Percentiles rank a stretch among this genome's conserved stretches.
These are phyloP conservation scores for Pycnonotus jocosus DNA, from an alignment of 2,113 vertebrate species.

Conservation along the genomic window DNA sequence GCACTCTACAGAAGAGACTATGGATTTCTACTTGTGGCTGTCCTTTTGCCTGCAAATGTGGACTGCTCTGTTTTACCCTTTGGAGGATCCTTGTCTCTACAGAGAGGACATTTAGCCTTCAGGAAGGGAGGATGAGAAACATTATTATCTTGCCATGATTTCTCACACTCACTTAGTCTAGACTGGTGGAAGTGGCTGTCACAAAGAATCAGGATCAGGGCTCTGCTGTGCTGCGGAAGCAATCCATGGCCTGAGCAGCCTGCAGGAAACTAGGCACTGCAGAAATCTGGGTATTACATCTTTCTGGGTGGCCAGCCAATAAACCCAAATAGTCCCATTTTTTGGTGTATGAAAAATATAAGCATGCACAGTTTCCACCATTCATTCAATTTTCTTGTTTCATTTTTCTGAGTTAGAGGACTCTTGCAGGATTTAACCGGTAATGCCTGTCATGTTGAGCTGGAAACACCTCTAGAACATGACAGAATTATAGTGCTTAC, in stretches of 20 bases:
- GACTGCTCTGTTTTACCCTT: background rate
- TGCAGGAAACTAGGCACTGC: background rate
- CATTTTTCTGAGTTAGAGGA: background rate
- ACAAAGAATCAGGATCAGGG: background rate
- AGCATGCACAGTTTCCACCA: background rate
- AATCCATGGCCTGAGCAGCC: background rate
- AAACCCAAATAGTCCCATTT: background rate
- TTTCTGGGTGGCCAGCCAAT: background rate
- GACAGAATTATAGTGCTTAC: background rate
- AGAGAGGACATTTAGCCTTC: background rate
- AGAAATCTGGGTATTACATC: background rate
- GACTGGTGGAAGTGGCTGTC: background rate
- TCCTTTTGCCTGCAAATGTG: background rate
- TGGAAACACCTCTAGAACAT: conserved; percentile 16
- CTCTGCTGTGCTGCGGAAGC: background rate
- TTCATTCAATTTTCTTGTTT: background rate
- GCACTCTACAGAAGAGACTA: background rate
- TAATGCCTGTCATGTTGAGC: background rate
- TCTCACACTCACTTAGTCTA: background rate
- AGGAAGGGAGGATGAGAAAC: background rate
- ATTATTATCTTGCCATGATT: background rate
- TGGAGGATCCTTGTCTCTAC: background rate
- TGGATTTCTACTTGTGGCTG: background rate
- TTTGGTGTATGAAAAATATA: background rate
- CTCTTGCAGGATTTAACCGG: background rate